Conservation (phyloP, 2,888 invertebrate species). For the Himalopsyche anomala region DNA sequence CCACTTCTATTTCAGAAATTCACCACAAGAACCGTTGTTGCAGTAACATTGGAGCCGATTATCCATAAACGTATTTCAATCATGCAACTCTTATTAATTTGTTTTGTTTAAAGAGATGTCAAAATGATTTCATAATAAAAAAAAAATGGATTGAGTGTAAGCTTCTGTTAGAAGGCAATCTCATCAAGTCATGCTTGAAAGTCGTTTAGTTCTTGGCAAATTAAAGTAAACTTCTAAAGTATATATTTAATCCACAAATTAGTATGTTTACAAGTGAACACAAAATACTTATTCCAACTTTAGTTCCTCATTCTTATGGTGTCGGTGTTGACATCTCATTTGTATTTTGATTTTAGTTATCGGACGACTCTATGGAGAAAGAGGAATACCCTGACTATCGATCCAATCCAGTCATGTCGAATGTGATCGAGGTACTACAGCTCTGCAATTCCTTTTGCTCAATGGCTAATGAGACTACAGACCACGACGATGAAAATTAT, state of each 20-base stretch:
- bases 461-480: conserved; percentile 73
- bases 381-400: conserved; percentile 70
- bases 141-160: no score
- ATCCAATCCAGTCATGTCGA: conserved; percentile 75
- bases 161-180: no score
- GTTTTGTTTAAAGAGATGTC: neutral
- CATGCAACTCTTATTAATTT: neutral
- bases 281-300: no score
- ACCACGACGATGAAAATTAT: conserved; percentile 72
- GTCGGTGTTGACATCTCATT: neutral
- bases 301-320: no score
- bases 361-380: conserved; percentile 65
- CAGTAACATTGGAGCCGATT: neutral
- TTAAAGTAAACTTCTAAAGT: no score
- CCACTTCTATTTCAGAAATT: neutral
- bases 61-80: neutral
- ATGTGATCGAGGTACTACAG: conserved; percentile 78
- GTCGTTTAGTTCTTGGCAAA: no score
- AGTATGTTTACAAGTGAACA: no score
- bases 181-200: no score
- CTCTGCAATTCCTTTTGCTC: conserved; percentile 81
- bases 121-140: no score
- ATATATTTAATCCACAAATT: no score
- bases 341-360: conserved; percentile 23
- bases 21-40: neutral